Base-by-base conservation (phyloP, 2,797 vertebrate species). In the Sebastolobus alascanus region DNA sequence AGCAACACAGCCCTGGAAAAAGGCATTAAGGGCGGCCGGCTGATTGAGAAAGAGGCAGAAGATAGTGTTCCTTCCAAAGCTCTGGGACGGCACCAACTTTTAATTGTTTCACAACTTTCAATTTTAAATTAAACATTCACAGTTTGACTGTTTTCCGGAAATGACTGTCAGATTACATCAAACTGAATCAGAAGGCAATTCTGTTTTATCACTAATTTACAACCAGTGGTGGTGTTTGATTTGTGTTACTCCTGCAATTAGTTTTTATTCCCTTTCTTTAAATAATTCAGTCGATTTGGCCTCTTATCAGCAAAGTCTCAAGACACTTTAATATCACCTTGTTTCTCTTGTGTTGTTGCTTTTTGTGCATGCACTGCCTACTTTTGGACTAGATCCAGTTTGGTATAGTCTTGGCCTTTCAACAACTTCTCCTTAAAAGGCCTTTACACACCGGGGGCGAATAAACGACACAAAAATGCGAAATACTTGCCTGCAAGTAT, bases 81-180 rank as follows among this genome's bases (percentile, higher is more conserved):
- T 85, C 16, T 54, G 74, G 73, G 71, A 82, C 61, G 16, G 33
- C 2, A 14, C 35, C 16, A 82, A 87, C 79, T 84, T 89, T 84
- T 84, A 82, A 88, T 88, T 84, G 52, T 79, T 87, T 79, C 8
- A 14, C 27, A 63, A 79, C 71, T 85, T 86, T 83, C 3, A 61
- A 43, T 81, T 78, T 52, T 52, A 77, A 84, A 79, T 86, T 73
- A 76, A 56, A 82, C 29, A 84, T 63, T 54, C n/a, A 37, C 27
- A 43, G 8, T 80, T 56, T 67, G 56, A 25, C 40, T 56, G 67
- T 80, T 83, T 79, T 60, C 2, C 13, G 55, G 29, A 77, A 80
- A 72, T 25, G 5, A 77, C 20, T 40, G 37, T 78, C 33, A 40
- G 82, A 84, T 87, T 33, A 75, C 33, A 73, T 85, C 68, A 73